A percentile compares a stretch with the other conserved stretches of the same genome.
phyloP scores from a whole-genome alignment of 2,888 invertebrate species.

The Antitype chi region DNA sequence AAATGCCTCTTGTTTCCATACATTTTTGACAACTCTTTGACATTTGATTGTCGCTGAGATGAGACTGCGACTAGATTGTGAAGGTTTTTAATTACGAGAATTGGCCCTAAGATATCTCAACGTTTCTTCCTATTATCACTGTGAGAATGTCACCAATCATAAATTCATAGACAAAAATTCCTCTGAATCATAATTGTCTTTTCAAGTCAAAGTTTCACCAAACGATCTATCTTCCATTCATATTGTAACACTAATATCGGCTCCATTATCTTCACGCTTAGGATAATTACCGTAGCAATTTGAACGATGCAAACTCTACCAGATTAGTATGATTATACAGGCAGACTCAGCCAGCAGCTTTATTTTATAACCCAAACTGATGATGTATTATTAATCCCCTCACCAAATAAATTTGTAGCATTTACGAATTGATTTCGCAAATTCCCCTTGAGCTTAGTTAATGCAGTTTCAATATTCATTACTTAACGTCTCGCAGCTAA shows the following conservation, averaged over 20 bases:
- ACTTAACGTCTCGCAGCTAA: slow-evolving; percentile 62
- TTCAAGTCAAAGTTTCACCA: slow-evolving; percentile 5
- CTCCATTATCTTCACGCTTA: slow-evolving; percentile 23
- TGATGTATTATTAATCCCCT: slow-evolving; percentile 51
- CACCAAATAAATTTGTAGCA: slow-evolving; percentile 58
- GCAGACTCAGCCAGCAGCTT: slow-evolving; percentile 14
- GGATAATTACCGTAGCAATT: slow-evolving; percentile 5
- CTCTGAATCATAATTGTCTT: too few relatives aligned
- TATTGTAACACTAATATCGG: not conserved
- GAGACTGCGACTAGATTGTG: too few relatives aligned
- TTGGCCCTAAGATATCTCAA: too few relatives aligned
- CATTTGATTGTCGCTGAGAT: too few relatives aligned
- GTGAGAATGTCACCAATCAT: too few relatives aligned
- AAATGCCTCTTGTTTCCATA: too few relatives aligned
- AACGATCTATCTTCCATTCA: not conserved
- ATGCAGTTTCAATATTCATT: slow-evolving; percentile 71
- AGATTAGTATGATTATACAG: slow-evolving; percentile 41
- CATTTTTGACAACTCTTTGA: too few relatives aligned
- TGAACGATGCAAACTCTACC: not conserved
- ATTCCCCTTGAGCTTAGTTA: slow-evolving; percentile 62
- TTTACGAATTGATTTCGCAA: slow-evolving; percentile 58
- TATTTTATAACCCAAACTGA: slow-evolving; percentile 41
- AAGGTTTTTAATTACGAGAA: too few relatives aligned
- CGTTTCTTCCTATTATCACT: too few relatives aligned
- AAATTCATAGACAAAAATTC: too few relatives aligned